phyloP scores from a whole-genome alignment of 2,113 vertebrate species.

The Paraplagusia blochii region DNA sequence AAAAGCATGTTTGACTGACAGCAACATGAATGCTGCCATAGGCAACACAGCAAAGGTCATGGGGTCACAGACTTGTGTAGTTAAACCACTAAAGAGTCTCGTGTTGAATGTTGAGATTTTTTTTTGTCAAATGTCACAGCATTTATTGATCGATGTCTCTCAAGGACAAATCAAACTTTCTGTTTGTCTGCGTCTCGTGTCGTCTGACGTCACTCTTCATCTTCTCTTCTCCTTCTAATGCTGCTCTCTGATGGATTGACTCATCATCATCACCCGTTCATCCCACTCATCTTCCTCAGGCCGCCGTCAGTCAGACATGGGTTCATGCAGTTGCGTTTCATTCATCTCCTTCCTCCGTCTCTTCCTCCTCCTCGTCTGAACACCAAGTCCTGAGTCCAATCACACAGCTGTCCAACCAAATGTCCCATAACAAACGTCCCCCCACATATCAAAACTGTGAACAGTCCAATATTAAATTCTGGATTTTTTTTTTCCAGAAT shows the following conservation, averaged over 20 bases:
- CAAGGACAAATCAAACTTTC: neutral
- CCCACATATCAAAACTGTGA: no score
- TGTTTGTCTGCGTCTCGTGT: conserved; percentile 20
- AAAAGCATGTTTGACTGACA: conserved; percentile 11
- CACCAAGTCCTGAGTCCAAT: conserved; percentile 13
- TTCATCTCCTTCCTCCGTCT: conserved; percentile 29
- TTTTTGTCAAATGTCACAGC: no score
- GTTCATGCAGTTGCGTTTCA: conserved; percentile 98
- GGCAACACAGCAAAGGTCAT: conserved; percentile 4
- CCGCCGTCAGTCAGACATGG: conserved; percentile 97
- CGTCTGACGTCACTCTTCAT: conserved; percentile 47
- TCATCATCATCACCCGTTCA: conserved; percentile 59
- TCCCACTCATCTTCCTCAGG: conserved; percentile 77
- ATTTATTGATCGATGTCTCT: neutral
- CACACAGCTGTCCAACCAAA: no score
- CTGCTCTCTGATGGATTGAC: conserved; percentile 80
- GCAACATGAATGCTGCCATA: conserved; percentile 3
- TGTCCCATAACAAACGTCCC: no score
- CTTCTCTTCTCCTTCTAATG: conserved; percentile 69
- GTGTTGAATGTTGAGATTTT: neutral
- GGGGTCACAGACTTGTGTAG: no score
- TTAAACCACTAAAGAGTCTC: no score
- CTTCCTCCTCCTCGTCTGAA: neutral
- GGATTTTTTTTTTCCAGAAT: neutral
- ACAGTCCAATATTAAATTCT: neutral